These are phyloP conservation scores for Stichopus chloronotus DNA, from an alignment of 35 echinoderm and acorn worm genomes.

Conservation along the genomic window DNA sequence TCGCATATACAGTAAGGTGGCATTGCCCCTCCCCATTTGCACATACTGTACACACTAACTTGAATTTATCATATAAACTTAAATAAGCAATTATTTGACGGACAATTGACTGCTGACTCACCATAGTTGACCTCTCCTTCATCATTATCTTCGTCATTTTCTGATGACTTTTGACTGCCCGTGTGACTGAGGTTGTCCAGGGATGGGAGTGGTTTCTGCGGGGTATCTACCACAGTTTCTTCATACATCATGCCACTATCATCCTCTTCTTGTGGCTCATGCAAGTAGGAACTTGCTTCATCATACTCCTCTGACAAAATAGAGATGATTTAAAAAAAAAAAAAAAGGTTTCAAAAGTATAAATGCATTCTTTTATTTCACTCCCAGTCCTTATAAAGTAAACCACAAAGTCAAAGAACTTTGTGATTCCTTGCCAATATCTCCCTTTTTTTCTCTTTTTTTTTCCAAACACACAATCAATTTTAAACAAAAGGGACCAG, in stretches of 20 bases:
- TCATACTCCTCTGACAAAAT: constrained; percentile 44
- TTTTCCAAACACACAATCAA: neutral
- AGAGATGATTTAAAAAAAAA: neutral
- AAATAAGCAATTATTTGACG: too few relatives aligned
- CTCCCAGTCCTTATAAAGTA: neutral
- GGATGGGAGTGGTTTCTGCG: neutral
- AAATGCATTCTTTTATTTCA: neutral
- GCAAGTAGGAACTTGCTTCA: constrained; percentile 9
- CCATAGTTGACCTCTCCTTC: constrained; percentile 51
- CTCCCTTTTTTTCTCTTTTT: neutral
- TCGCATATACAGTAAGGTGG: too few relatives aligned
- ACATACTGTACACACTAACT: too few relatives aligned
- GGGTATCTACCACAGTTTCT: constrained; percentile 19
- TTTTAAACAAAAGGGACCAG: too few relatives aligned
- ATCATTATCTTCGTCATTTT: constrained; percentile 50
- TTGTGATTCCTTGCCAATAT: neutral
- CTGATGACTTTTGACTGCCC: constrained; percentile 46
- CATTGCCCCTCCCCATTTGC: too few relatives aligned
- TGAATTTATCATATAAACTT: too few relatives aligned
- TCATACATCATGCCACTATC: constrained; percentile 57
- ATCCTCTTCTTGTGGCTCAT: constrained; percentile 1
- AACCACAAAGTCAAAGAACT: neutral
- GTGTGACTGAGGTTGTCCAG: constrained; percentile 24
- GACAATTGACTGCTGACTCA: neutral
- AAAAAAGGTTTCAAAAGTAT: neutral